Base-by-base conservation (phyloP, 2,888 invertebrate species). In the Hetaerina titia region DNA sequence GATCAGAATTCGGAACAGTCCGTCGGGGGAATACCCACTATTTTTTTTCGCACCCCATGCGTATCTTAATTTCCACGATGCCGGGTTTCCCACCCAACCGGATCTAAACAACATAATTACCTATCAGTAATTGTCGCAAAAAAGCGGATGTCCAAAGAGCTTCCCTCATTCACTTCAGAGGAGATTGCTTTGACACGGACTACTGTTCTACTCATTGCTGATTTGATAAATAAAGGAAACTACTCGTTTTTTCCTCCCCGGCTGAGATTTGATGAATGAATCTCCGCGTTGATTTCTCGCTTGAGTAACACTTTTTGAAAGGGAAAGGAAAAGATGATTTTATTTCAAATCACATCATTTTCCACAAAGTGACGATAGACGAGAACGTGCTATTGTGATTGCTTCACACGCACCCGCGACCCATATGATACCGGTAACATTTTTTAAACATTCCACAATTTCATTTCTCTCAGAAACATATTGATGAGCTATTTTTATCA, bases 21-120 rank as follows among this genome's bases (percentile, higher is more conserved):
- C 45, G 13, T 15, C 45, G 17, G 88, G 56, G 88, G 88, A 88
- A 88, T 88, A 69, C 88, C 88, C 56, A 8, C 6, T 56, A 19
- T 56, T 56, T 45, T 88, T 88, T 88, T 19, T 88, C 45, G 9
- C 88, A 8, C 56, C 56, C 17, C 22, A 88, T 56, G 88, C 19
- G 19, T 7, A 88, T 69, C 69, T 88, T 31, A 45, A 90, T 63
- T 19, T 64, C 63, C 63, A 45, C 19, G 64, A 13, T n/a, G 69
- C 5, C 45, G 19, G 5, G 22, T 88, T 64, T 90, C 90, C 64
- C 90, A 64, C 63, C 63, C 6, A 31, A 7, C 90, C 45, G 58
- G 64, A 64, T 90, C 90, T 90, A 60, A 69, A 69, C 69, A n/a
- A 69, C 69, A n/a, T 22, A 69, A 69, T 69, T 69, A n/a, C 69